Conservation (phyloP, 2,888 invertebrate genomes). For the Sinhomidia bicolor region DNA sequence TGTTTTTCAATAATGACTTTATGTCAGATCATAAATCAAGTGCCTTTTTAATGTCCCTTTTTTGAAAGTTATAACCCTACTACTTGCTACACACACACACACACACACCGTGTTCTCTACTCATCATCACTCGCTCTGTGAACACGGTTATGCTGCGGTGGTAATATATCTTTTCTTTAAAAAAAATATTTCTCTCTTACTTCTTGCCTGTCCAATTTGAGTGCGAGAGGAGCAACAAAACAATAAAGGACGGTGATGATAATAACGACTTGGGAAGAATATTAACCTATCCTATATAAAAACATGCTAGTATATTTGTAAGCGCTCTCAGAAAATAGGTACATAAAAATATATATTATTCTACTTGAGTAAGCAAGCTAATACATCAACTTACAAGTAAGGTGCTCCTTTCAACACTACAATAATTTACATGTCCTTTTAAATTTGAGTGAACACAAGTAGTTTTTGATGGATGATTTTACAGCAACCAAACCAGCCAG, state of each 20-base stretch:
- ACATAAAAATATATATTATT: neutral
- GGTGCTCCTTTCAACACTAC: slow-evolving; percentile 67
- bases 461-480: slow-evolving; percentile 56
- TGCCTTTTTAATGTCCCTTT: slow-evolving; percentile 73
- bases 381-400: slow-evolving; percentile 16
- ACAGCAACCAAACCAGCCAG: slow-evolving; percentile 26
- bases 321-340: too few relatives aligned
- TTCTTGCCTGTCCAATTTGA: slow-evolving; percentile 30
- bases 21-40: slow-evolving; percentile 75
- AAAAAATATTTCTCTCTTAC: slow-evolving; percentile 16
- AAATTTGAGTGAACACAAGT: slow-evolving; percentile 51
- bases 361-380: neutral
- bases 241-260: slow-evolving; percentile 5
- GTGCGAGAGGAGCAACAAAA: slow-evolving; percentile 20
- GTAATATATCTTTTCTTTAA: slow-evolving; percentile 6
- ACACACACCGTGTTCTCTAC: too few relatives aligned
- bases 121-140: slow-evolving; percentile 66
- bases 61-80: slow-evolving; percentile 63
- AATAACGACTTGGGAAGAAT: neutral
- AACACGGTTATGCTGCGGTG: neutral
- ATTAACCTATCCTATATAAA: neutral
- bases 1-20: slow-evolving; percentile 76
- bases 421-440: slow-evolving; percentile 62
- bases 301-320: neutral
- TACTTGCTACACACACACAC: neutral